Evolutionary conservation across 2,797 vertebrate species (phyloP).

Genomic region (Columba guinea): DNA sequence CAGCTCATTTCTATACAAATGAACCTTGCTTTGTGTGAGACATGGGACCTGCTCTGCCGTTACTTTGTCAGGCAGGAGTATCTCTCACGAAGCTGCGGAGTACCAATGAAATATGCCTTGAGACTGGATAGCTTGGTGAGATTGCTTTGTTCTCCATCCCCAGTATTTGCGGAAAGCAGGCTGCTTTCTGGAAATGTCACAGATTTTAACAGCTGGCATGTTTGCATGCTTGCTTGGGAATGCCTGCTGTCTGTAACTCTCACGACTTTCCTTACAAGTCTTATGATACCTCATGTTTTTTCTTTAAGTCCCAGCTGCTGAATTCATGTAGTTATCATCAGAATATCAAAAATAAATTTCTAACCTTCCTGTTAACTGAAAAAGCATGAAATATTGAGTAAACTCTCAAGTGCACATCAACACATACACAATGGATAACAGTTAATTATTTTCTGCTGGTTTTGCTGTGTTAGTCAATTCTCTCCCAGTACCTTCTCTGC

Average conservation of each 20-base stretch:
- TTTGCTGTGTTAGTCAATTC: neutral
- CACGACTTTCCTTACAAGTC: neutral
- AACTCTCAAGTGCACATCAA: neutral
- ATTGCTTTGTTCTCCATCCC: neutral
- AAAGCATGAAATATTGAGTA: neutral
- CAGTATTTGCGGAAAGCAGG: neutral
- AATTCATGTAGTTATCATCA: neutral
- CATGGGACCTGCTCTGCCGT: neutral
- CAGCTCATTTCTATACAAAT: constrained; percentile 39
- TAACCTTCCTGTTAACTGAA: neutral
- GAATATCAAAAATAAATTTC: neutral
- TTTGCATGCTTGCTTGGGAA: neutral
- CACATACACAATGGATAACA: rapidly evolving
- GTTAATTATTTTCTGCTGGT: neutral
- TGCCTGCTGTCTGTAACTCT: neutral
- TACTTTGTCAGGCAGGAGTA: neutral
- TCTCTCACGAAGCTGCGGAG: neutral
- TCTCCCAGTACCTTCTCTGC: neutral
- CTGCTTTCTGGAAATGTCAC: neutral
- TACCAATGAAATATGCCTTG: neutral
- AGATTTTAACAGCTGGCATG: neutral
- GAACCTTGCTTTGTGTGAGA: constrained; percentile 12
- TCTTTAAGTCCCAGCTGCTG: neutral
- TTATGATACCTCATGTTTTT: neutral
- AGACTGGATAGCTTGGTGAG: neutral